These are phyloP conservation scores for Drosophila navojoa DNA, from an alignment of 1,140 invertebrate genomes.

Conservation along the genomic window DNA sequence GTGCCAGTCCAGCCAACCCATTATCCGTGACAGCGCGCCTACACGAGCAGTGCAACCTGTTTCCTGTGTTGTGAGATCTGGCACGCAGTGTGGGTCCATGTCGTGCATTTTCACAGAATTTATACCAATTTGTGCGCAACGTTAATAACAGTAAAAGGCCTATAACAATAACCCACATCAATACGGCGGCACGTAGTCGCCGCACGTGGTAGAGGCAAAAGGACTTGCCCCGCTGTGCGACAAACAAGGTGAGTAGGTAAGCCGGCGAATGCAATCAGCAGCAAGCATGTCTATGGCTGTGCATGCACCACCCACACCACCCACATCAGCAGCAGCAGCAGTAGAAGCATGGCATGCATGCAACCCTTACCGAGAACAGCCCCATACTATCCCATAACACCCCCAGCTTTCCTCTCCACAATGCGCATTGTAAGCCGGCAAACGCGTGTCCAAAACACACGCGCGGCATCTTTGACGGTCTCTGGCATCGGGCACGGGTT, in stretches of 20 bases:
- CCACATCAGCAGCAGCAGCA: background rate
- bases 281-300: constrained; percentile 7
- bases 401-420: constrained; percentile 3
- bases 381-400: constrained; percentile 23
- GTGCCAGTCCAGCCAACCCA: constrained; percentile 36
- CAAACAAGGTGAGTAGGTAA: constrained; percentile 76
- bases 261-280: constrained; percentile 73
- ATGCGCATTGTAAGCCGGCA: constrained; percentile 45
- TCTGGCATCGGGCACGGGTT: constrained; percentile 20
- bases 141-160: constrained; percentile 74
- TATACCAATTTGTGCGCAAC: constrained; percentile 75
- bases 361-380: constrained; percentile 44
- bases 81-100: constrained; percentile 5
- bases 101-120: constrained; percentile 74
- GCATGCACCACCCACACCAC: constrained; percentile 44
- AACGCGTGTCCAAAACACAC: constrained; percentile 80
- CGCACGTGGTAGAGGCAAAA: constrained; percentile 63
- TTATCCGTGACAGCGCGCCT: constrained; percentile 37
- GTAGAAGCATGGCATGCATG: constrained; percentile 27
- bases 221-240: constrained; percentile 60
- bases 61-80: constrained; percentile 14
- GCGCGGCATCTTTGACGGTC: constrained; percentile 73
- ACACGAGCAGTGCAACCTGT: constrained; percentile 46
- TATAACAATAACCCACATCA: constrained; percentile 81
- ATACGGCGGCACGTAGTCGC: constrained; percentile 73